Base-by-base conservation (phyloP, 2,797 vertebrate species). In the Halcyon smyrnensis region DNA sequence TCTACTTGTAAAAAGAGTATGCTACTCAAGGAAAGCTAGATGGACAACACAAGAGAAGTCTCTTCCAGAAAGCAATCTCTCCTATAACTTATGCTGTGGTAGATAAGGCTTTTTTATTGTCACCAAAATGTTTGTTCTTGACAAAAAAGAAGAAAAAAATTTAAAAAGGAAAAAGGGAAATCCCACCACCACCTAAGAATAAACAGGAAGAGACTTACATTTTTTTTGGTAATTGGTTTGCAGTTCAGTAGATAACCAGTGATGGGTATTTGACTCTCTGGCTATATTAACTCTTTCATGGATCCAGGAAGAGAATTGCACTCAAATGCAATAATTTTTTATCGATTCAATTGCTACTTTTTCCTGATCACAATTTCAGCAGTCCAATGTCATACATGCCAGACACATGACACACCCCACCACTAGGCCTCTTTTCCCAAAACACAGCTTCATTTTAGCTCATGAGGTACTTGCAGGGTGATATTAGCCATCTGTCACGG, bases 401-500 rank as follows among this genome's bases (percentile, higher is more conserved):
- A 63, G 46, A 62, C 21, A 25, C 0, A 0, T 20, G 21, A 81
- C 30, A 43, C n/a, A 62, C 1, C 3, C 28, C 41, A 75, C 7
- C 15, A 62, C 25, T 14, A 64, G 32, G 32, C 34, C 6, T 67
- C 54, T 86, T 90, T 81, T 90, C 69, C 62, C 65, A 76, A 88
- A 96, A 78, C 57, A n/a, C 56, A 70, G 46, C 12, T 63, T 59
- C 50, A 74, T 79, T 87, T 95, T 64, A 74, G 36, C 59, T 86
- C 75, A n/a, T 11, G 63, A 96, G 46, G 70, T 84, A 28, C 51
- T 88, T 73, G 20, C 59, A 91, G 90, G 70, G 36, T 34, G 23
- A 77, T 70, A 73, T 82, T 85, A 93, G n/a, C 70, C 95, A 96
- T 80, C 79, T 96, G 95, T 76, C 94, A 88, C 82, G 73, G 59